Conservation (phyloP, 1,140 invertebrate species). For the Magallana gigas region DNA sequence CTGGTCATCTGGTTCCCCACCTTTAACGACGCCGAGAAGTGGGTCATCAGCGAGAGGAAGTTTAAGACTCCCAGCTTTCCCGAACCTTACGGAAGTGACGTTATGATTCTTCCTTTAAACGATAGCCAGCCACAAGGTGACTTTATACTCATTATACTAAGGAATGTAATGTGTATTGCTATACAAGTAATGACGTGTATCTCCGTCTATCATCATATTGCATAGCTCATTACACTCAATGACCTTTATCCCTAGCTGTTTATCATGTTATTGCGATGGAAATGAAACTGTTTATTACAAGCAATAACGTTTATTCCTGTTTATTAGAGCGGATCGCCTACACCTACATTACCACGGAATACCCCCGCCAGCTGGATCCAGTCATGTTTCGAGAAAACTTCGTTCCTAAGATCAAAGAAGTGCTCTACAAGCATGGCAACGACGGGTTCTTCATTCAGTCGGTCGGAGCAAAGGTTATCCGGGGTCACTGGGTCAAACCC, state of each 20-base stretch:
- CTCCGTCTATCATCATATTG: no score
- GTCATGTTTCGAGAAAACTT: neutral
- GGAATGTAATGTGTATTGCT: no score
- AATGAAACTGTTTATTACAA: no score
- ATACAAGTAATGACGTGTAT: no score
- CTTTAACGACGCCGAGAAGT: slow-evolving; percentile 29
- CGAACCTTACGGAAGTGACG: slow-evolving; percentile 16
- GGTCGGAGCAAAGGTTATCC: neutral
- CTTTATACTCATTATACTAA: no score
- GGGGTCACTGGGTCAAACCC: neutral
- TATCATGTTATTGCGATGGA: no score
- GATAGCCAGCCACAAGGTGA: neutral
- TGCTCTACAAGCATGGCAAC: neutral
- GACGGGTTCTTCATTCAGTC: neutral
- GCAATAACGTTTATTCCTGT: neutral
- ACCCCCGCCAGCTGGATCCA: neutral
- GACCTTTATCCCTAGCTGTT: no score
- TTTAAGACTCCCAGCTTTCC: neutral
- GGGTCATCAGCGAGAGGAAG: neutral
- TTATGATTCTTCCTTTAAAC: neutral
- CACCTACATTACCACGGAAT: slow-evolving; percentile 4
- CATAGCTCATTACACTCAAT: no score
- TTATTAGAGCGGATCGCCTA: neutral
- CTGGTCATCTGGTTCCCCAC: slow-evolving; percentile 8
- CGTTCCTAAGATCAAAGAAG: neutral